These are phyloP conservation scores for Epinotia ramella DNA, from an alignment of 2,888 invertebrate species.

Conservation along the genomic window DNA sequence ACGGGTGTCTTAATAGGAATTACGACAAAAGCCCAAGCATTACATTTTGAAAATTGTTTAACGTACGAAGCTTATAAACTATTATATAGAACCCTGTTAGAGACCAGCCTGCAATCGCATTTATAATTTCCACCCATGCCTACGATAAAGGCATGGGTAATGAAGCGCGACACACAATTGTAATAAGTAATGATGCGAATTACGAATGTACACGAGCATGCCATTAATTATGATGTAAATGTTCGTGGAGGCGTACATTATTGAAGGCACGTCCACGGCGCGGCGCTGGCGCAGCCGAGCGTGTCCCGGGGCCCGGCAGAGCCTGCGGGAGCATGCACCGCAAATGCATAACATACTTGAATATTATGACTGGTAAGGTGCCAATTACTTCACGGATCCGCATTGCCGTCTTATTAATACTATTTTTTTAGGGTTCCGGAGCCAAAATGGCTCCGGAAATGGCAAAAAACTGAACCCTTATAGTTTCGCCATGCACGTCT, in stretches of 20 bases:
- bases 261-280: conserved; percentile 19
- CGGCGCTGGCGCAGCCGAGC: background rate
- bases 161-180: background rate
- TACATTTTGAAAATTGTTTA: too few species aligned
- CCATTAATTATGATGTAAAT: conserved; percentile 14
- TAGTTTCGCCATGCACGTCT: too few species aligned
- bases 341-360: background rate
- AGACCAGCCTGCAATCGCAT: background rate
- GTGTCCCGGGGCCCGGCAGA: background rate
- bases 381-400: background rate
- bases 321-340: background rate
- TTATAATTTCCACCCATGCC: background rate
- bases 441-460: too few species aligned
- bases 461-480: too few species aligned
- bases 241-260: conserved; percentile 10
- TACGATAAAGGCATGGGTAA: background rate
- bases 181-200: conserved; percentile 17
- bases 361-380: background rate
- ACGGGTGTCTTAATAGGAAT: too few species aligned
- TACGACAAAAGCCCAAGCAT: too few species aligned
- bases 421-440: too few species aligned
- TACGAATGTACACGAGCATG: conserved; percentile 4
- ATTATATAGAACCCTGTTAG: background rate
- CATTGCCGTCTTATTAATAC: background rate
- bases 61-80: too few species aligned